A percentile compares a stretch with the other conserved stretches of the same genome.
Conservation (phyloP, 2,797 vertebrate species). For the Lagocephalus sceleratus region DNA sequence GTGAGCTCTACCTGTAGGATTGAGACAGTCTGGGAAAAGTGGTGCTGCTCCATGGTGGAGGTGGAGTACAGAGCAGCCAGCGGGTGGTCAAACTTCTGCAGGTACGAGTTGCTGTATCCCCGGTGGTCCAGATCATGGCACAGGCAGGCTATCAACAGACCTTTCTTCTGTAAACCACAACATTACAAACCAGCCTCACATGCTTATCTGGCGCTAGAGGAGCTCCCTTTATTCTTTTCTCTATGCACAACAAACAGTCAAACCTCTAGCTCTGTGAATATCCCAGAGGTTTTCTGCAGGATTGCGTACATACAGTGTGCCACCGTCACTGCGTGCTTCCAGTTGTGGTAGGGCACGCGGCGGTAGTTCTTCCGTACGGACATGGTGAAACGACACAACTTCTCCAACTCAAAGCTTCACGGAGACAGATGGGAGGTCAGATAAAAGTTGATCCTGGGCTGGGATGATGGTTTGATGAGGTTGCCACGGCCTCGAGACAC, state of each 20-base stretch:
- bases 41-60: conserved; percentile 99
- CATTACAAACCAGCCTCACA: conserved; percentile 3
- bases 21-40: conserved; percentile 98
- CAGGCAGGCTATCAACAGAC: conserved; percentile 93
- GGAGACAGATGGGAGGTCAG: background rate
- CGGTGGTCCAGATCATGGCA: conserved; percentile 98
- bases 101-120: conserved; percentile 95
- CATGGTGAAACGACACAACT: conserved; percentile 97
- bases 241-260: conserved; percentile 22
- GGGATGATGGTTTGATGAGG: background rate
- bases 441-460: background rate
- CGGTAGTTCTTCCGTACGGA: conserved; percentile 98
- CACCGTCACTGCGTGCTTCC: conserved; percentile 96
- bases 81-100: conserved; percentile 98
- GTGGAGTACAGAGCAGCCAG: conserved; percentile 96
- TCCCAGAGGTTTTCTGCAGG: conserved; percentile 84
- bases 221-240: background rate
- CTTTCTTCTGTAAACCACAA: conserved; percentile 82
- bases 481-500: background rate
- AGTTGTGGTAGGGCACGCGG: conserved; percentile 98
- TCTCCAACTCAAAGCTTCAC: conserved; percentile 94
- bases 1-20: conserved; percentile 93
- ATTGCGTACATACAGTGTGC: conserved; percentile 98
- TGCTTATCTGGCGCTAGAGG: background rate
- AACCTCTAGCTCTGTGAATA: conserved; percentile 97